Evolutionary conservation across 1,140 invertebrate species (phyloP).

Genomic region (Uloborus diversus): DNA sequence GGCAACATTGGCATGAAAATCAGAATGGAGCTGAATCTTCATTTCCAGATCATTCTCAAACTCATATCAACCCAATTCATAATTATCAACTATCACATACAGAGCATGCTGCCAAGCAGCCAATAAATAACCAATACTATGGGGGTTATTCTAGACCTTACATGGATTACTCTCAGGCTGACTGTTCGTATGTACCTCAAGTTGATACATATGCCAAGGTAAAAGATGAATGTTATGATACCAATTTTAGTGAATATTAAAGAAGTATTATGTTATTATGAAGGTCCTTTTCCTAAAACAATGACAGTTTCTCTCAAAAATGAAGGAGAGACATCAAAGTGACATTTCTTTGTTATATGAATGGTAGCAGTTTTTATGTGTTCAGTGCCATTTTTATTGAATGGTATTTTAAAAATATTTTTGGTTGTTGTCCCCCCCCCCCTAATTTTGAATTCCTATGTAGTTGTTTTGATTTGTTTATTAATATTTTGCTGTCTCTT

Average conservation of each 20-base stretch:
- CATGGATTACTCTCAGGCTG: slow-evolving; percentile 50
- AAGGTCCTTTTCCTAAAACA: slow-evolving; percentile 5
- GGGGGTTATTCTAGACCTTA: slow-evolving; percentile 41
- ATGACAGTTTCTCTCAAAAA: slow-evolving; percentile 9
- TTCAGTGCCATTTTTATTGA: not conserved
- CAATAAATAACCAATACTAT: slow-evolving; percentile 50
- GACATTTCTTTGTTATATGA: not conserved
- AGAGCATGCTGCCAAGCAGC: slow-evolving; percentile 46
- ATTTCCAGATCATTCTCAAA: slow-evolving; percentile 47
- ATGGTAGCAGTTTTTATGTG: not conserved
- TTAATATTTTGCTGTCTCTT: slow-evolving; percentile 36
- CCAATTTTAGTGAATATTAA: slow-evolving; percentile 51
- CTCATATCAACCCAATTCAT: slow-evolving; percentile 51
- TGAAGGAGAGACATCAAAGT: slow-evolving; percentile 26
- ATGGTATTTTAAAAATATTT: not conserved
- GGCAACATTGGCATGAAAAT: slow-evolving; percentile 51
- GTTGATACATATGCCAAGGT: slow-evolving; percentile 53
- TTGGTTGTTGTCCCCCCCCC: not conserved
- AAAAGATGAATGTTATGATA: slow-evolving; percentile 54
- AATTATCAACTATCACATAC: slow-evolving; percentile 37
- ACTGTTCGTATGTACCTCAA: slow-evolving; percentile 53
- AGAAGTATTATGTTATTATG: not conserved
- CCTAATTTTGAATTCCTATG: not conserved
- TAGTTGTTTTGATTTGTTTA: not conserved
- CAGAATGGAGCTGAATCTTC: slow-evolving; percentile 41